Evolutionary conservation across 2,888 invertebrate species (phyloP).

Genomic region (Linnaemya tessellans): DNA sequence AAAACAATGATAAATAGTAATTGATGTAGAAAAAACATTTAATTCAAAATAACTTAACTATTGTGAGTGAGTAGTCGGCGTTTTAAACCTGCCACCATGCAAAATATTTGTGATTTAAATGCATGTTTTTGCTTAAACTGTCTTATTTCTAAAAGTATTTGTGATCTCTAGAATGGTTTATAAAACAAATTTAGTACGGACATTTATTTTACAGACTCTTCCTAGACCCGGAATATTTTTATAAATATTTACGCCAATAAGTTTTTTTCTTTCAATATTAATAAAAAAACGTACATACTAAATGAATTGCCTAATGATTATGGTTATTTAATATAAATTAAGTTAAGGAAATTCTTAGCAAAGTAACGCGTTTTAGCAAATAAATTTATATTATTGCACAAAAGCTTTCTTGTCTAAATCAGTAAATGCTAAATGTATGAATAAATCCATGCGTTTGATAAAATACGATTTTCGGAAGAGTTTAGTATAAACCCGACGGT

Average conservation of each 20-base stretch:
- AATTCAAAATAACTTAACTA: not conserved
- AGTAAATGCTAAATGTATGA: conserved; percentile 58
- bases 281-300: not conserved
- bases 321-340: conserved; percentile 33
- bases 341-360: conserved; percentile 19
- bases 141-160: not conserved
- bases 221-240: not conserved
- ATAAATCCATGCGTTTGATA: conserved; percentile 21
- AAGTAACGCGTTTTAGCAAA: conserved; percentile 38
- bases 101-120: conserved; percentile 35
- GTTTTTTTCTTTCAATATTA: not conserved
- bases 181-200: not conserved
- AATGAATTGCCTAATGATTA: conserved; percentile 28
- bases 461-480: not conserved
- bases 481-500: conserved; percentile 88
- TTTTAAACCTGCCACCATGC: conserved; percentile 61
- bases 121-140: not conserved
- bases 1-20: not conserved
- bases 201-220: not conserved
- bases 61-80: conserved; percentile 18
- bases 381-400: conserved; percentile 56
- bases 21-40: not conserved
- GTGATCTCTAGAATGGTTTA: not conserved
- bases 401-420: conserved; percentile 57
- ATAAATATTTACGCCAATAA: not conserved